Evolutionary conservation across 2,888 invertebrate species (phyloP).

Genomic region (Andrena bicolor): DNA sequence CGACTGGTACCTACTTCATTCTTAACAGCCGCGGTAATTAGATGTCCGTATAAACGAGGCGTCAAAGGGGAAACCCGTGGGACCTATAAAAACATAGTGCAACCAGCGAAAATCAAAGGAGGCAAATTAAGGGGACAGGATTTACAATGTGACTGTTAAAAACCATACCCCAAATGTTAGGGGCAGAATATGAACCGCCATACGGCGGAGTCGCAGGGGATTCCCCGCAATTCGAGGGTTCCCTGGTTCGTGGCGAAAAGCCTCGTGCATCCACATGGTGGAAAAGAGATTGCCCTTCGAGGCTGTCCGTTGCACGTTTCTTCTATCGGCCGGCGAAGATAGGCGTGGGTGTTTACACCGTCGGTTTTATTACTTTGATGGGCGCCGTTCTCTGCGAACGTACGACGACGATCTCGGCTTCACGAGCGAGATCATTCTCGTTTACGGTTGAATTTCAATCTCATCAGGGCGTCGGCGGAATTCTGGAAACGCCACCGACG

Average conservation of each 20-base stretch:
- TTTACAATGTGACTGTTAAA: slow-evolving; percentile 20
- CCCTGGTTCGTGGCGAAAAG: neutral
- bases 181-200: neutral
- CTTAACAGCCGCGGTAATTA: neutral
- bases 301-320: neutral
- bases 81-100: neutral
- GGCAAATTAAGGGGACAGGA: neutral
- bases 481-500: slow-evolving; percentile 66
- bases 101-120: neutral
- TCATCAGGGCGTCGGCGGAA: slow-evolving; percentile 45
- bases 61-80: neutral
- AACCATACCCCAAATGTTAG: neutral
- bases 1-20: too few relatives aligned
- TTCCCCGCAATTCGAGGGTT: slow-evolving; percentile 38
- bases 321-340: slow-evolving; percentile 19
- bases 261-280: neutral
- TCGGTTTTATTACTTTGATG: slow-evolving; percentile 72
- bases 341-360: slow-evolving; percentile 72
- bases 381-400: slow-evolving; percentile 47
- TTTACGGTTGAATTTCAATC: slow-evolving; percentile 74
- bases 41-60: neutral
- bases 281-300: slow-evolving; percentile 24
- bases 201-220: slow-evolving; percentile 14
- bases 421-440: slow-evolving; percentile 72
- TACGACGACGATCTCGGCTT: slow-evolving; percentile 49